phyloP scores from a whole-genome alignment of 2,888 invertebrate species.

The Drosophila eohydei region DNA sequence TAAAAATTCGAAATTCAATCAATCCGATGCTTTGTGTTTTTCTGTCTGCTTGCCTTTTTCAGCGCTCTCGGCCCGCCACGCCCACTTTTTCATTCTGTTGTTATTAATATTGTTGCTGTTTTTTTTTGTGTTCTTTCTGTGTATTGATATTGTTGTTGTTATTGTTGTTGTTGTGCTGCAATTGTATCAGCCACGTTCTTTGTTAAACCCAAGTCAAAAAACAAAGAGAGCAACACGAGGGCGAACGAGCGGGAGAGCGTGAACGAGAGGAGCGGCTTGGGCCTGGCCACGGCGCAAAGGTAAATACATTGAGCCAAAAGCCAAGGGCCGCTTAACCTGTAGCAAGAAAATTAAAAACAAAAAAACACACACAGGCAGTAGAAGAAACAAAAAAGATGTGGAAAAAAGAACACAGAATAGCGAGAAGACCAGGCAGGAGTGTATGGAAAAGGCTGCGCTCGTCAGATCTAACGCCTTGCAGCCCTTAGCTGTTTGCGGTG shows the following conservation, averaged over 20 bases:
- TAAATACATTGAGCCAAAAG: conserved; percentile 73
- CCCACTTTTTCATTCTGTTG: conserved; percentile 38
- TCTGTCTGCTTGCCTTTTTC: conserved; percentile 21
- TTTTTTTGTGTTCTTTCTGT: conserved; percentile 9
- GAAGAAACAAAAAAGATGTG: not conserved
- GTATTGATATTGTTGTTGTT: conserved; percentile 53
- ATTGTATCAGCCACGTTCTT: conserved; percentile 67
- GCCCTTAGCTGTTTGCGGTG: conserved; percentile 53
- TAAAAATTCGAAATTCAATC: conserved; percentile 78
- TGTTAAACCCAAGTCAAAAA: conserved; percentile 61
- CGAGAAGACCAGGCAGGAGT: not conserved
- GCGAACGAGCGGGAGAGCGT: not conserved
- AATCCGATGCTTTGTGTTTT: conserved; percentile 69
- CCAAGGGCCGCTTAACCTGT: conserved; percentile 62
- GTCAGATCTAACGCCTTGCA: conserved; percentile 47
- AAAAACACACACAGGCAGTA: conserved; percentile 3
- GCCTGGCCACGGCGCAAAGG: conserved; percentile 42
- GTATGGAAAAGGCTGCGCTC: conserved; percentile 14
- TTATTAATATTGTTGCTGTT: conserved; percentile 44
- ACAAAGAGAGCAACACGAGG: conserved; percentile 27
- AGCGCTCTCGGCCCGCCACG: not conserved
- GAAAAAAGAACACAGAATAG: not conserved
- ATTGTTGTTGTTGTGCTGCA: conserved; percentile 52
- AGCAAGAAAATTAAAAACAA: conserved; percentile 56
- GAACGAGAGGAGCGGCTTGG: not conserved